A percentile compares a stretch with the other conserved stretches of the same genome.
Conservation (phyloP, 2,797 vertebrate species). For the Eupleurogrammus muticus region DNA sequence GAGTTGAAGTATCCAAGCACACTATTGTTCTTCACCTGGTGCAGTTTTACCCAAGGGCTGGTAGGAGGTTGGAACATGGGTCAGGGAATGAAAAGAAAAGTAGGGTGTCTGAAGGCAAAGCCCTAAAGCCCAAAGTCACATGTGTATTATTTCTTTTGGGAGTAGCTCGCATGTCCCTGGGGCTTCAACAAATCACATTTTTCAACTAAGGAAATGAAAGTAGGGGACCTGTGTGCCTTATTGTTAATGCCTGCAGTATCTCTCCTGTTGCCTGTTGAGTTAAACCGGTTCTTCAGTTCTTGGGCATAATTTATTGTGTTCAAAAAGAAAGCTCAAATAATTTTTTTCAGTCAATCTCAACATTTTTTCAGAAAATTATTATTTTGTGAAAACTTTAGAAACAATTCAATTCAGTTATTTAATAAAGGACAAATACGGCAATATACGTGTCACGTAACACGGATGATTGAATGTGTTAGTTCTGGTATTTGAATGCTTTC, state of each 20-base stretch:
- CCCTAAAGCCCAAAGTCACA: slow-evolving; percentile 10
- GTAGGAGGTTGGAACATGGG: slow-evolving; percentile 13
- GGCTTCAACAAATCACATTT: slow-evolving; percentile 53
- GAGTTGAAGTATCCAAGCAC: slow-evolving; percentile 11
- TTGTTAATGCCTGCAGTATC: slow-evolving; percentile 22
- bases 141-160: slow-evolving; percentile 57
- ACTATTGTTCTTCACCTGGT: slow-evolving; percentile 18
- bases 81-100: slow-evolving; percentile 10
- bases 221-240: slow-evolving; percentile 23
- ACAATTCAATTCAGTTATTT: not conserved
- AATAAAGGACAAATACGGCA: not conserved
- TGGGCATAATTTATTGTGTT: not conserved
- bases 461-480: not conserved
- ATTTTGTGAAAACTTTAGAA: not conserved
- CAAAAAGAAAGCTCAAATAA: not conserved
- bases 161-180: slow-evolving; percentile 32
- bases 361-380: not conserved
- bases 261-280: slow-evolving; percentile 31
- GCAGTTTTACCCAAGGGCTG: slow-evolving; percentile 19
- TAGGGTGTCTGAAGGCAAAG: slow-evolving; percentile 17
- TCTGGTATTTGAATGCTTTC: not conserved
- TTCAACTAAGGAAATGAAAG: slow-evolving; percentile 71
- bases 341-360: not conserved
- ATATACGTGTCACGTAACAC: too few species aligned
- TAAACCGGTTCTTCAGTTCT: slow-evolving; percentile 11